phyloP scores from a whole-genome alignment of 2,888 invertebrate genomes.

The Ecliptopera silaceata region DNA sequence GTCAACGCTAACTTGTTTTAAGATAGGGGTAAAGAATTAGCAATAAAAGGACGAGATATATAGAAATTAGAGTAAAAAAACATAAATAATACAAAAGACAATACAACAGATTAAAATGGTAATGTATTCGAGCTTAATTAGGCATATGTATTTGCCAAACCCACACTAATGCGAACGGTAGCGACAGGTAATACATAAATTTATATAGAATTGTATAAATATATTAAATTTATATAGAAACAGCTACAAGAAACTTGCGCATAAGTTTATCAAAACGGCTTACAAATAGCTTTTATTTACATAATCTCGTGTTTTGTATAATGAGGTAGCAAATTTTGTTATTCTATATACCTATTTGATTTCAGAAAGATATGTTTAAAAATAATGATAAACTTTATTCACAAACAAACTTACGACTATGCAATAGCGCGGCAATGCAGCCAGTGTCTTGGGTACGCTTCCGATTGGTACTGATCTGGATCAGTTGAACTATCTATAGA shows the following conservation, averaged over 20 bases:
- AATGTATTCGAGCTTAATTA: conserved; percentile 58
- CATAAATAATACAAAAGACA: conserved; percentile 47
- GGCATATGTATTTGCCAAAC: conserved; percentile 61
- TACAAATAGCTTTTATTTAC: conserved; percentile 73
- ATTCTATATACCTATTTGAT: conserved; percentile 61
- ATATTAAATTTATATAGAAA: conserved; percentile 75
- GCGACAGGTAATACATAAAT: conserved; percentile 72
- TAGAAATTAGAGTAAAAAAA: conserved; percentile 34
- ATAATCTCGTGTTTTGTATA: conserved; percentile 80
- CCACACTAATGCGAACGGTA: conserved; percentile 75
- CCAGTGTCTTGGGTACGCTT: too few relatives aligned
- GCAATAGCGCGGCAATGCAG: too few relatives aligned
- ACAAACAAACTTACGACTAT: too few relatives aligned
- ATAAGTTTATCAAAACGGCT: conserved; percentile 76
- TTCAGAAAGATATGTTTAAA: conserved; percentile 45
- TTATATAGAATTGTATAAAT: too few relatives aligned
- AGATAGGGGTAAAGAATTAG: not conserved
- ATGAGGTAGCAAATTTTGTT: conserved; percentile 70
- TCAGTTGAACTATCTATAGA: too few relatives aligned
- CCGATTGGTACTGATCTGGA: too few relatives aligned
- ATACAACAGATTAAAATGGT: conserved; percentile 52
- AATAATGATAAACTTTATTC: too few relatives aligned
- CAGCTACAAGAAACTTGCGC: conserved; percentile 61
- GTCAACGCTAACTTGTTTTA: too few relatives aligned
- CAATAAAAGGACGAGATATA: conserved; percentile 1